These are phyloP conservation scores for Drosophila sordidapex DNA, from an alignment of 2,888 invertebrate species.

Conservation along the genomic window DNA sequence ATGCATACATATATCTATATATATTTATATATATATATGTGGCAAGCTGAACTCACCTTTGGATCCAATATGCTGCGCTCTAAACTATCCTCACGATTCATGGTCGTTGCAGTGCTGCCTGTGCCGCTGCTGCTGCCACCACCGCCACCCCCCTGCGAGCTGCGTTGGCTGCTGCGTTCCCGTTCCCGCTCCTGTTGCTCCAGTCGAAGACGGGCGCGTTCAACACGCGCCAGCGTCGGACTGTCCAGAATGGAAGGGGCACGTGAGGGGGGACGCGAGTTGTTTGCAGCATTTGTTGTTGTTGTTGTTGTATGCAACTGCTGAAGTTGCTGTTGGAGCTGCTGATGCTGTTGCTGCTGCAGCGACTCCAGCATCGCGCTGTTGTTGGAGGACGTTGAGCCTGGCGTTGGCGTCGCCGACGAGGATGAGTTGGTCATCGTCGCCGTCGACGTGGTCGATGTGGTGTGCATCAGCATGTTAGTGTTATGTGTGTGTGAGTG, in stretches of 20 bases:
- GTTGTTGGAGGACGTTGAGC: slow-evolving; percentile 78
- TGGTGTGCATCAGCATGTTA: slow-evolving; percentile 70
- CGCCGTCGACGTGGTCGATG: slow-evolving; percentile 70
- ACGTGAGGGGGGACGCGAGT: slow-evolving; percentile 82
- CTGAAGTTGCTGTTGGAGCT: slow-evolving; percentile 63
- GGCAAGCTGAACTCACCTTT: slow-evolving; percentile 68
- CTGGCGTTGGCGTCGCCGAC: slow-evolving; percentile 81
- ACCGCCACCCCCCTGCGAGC: slow-evolving; percentile 58
- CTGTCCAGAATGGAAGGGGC: slow-evolving; percentile 87
- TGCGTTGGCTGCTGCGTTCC: slow-evolving; percentile 62
- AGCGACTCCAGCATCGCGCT: slow-evolving; percentile 78
- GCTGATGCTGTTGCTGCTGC: slow-evolving; percentile 66
- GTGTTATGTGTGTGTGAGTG: neutral
- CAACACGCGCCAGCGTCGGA: slow-evolving; percentile 87
- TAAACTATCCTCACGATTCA: slow-evolving; percentile 83
- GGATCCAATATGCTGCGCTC: slow-evolving; percentile 84
- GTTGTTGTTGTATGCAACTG: slow-evolving; percentile 61
- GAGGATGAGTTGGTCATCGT: slow-evolving; percentile 77
- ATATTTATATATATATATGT: neutral
- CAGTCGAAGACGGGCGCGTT: slow-evolving; percentile 87
- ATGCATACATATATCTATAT: neutral
- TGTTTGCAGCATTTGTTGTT: slow-evolving; percentile 45
- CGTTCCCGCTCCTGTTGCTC: slow-evolving; percentile 83
- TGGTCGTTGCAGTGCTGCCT: slow-evolving; percentile 74
- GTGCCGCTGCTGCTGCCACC: slow-evolving; percentile 75